Conservation (phyloP, 2,888 invertebrate species). For the Hydriomena furcata region DNA sequence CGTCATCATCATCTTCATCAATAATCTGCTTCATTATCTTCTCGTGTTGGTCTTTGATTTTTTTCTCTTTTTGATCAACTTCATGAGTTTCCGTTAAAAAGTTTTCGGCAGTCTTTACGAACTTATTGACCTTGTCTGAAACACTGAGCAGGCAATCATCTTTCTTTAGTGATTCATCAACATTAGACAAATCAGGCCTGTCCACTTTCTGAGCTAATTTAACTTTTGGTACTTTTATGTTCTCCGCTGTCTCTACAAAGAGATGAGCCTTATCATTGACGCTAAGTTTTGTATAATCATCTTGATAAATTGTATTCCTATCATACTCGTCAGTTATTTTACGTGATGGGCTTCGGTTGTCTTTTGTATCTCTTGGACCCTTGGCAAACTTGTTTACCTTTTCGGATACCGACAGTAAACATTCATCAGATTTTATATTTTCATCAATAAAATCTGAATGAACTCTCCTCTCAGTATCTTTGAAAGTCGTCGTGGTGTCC, state of each 20-base stretch:
- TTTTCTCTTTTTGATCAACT: constrained; percentile 64
- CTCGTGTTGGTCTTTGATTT: constrained; percentile 72
- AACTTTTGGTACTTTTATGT: constrained; percentile 67
- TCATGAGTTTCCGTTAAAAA: constrained; percentile 64
- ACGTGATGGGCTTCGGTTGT: constrained; percentile 62
- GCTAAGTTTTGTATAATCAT: constrained; percentile 80
- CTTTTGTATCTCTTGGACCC: constrained; percentile 62
- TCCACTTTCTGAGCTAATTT: constrained; percentile 67
- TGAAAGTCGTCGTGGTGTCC: constrained; percentile 53
- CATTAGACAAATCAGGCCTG: constrained; percentile 79
- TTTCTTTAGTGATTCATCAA: constrained; percentile 82
- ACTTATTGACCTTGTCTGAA: constrained; percentile 86
- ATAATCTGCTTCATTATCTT: constrained; percentile 69
- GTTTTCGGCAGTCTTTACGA: constrained; percentile 85
- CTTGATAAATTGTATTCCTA: constrained; percentile 77
- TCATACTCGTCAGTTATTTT: constrained; percentile 78
- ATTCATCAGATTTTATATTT: constrained; percentile 83
- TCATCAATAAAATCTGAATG: constrained; percentile 81
- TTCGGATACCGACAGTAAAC: constrained; percentile 86
- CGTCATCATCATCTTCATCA: constrained; percentile 52
- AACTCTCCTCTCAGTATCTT: constrained; percentile 61
- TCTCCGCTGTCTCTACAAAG: constrained; percentile 85
- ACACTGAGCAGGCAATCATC: constrained; percentile 86
- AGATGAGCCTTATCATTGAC: constrained; percentile 87
- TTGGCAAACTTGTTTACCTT: constrained; percentile 88